Evolutionary conservation across 1,140 invertebrate genomes (phyloP).

Genomic region (Brachionus angularis): DNA sequence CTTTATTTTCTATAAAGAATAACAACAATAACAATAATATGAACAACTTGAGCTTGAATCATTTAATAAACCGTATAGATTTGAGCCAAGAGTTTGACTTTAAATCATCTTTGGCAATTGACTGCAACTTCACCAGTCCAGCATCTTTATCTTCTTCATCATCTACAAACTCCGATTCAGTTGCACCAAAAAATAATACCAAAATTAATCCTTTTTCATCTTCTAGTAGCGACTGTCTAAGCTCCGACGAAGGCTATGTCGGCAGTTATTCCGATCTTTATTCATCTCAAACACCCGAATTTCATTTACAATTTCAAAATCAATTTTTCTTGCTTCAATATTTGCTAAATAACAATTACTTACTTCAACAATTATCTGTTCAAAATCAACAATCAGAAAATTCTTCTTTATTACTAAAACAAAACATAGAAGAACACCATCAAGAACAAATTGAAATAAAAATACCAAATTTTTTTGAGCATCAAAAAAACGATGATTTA

Average conservation of each 20-base stretch:
- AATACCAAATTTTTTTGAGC: too few relatives aligned
- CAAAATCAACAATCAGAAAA: background rate
- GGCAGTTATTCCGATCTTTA: slow-evolving; percentile 21
- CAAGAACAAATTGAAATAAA: background rate
- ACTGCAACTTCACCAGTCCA: background rate
- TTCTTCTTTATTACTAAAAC: background rate
- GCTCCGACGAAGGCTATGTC: slow-evolving; percentile 42
- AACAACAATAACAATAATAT: too few relatives aligned
- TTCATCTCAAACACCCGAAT: background rate
- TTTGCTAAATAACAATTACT: background rate
- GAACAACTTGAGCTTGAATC: too few relatives aligned
- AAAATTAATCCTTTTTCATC: background rate
- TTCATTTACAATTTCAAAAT: background rate
- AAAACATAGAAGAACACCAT: background rate
- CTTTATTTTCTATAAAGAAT: too few relatives aligned
- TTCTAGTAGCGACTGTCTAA: slow-evolving; percentile 7
- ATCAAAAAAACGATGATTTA: too few relatives aligned
- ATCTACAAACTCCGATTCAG: too few relatives aligned
- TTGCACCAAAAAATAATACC: background rate
- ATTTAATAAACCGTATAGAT: too few relatives aligned
- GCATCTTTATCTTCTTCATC: background rate
- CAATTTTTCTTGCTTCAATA: background rate
- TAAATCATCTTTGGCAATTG: too few relatives aligned
- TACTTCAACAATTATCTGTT: background rate
- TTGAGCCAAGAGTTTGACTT: too few relatives aligned